A percentile compares a stretch with the other conserved stretches of the same genome.
phyloP scores from a whole-genome alignment of 2,797 vertebrate species.

The Manis javanica region DNA sequence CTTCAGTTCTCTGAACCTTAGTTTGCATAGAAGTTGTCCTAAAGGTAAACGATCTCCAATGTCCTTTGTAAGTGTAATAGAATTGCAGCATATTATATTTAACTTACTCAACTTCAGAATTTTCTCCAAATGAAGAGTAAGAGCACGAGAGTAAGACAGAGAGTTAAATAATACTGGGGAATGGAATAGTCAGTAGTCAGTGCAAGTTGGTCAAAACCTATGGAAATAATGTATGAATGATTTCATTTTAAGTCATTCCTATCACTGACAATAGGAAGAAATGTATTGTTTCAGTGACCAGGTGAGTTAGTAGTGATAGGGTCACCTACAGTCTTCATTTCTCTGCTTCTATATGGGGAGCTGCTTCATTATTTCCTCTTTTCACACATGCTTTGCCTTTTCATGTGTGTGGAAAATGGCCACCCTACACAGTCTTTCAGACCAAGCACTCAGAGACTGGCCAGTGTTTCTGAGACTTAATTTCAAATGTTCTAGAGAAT shows the following conservation, averaged over 20 bases:
- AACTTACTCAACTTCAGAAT: background rate
- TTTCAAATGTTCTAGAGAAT: background rate
- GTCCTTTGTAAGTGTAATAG: background rate
- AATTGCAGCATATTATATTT: background rate
- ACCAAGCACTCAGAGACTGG: background rate
- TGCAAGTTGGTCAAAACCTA: background rate
- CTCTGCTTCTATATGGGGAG: background rate
- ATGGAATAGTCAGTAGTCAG: background rate
- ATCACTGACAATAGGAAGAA: background rate
- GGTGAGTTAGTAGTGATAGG: background rate
- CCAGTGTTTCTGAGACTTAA: background rate
- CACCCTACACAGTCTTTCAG: background rate
- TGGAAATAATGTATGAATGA: background rate
- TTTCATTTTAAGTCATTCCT: background rate
- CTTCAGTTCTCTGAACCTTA: background rate
- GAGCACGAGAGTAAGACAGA: background rate
- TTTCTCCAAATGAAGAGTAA: background rate
- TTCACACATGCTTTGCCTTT: background rate
- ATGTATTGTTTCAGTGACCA: background rate
- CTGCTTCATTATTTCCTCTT: background rate
- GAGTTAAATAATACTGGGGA: background rate
- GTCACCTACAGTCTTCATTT: background rate
- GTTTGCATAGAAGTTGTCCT: background rate
- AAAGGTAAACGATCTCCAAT: background rate
- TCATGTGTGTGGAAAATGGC: background rate